phyloP scores from a whole-genome alignment of 92 coral and sea anemone genomes.

The Paragorgia papillata region DNA sequence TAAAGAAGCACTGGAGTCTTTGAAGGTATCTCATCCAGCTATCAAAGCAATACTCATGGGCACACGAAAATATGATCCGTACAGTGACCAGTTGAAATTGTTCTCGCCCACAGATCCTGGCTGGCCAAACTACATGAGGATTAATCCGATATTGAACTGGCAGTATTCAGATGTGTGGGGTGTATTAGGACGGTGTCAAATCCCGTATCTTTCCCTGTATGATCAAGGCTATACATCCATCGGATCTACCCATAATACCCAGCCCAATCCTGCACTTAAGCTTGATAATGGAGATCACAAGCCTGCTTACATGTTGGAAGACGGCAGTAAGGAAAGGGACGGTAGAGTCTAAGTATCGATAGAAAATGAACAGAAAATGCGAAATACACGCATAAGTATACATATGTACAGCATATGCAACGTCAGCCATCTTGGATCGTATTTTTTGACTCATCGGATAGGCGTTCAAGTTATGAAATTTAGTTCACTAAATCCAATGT shows the following conservation, averaged over 20 bases:
- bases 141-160: slow-evolving; percentile 97
- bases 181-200: slow-evolving; percentile 71
- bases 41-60: slow-evolving; percentile 89
- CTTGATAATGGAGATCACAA: slow-evolving; percentile 70
- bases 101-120: slow-evolving; percentile 94
- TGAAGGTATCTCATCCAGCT: slow-evolving; percentile 73
- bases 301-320: slow-evolving; percentile 95
- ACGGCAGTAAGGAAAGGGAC: slow-evolving; percentile 86
- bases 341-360: slow-evolving; percentile 60
- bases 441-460: too few relatives aligned
- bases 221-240: slow-evolving; percentile 93
- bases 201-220: slow-evolving; percentile 83
- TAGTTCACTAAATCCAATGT: too few relatives aligned
- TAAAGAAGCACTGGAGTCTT: slow-evolving; percentile 66
- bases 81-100: slow-evolving; percentile 74
- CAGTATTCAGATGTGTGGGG: slow-evolving; percentile 91
- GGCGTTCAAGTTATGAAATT: too few relatives aligned
- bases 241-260: slow-evolving; percentile 84
- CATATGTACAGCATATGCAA: too few relatives aligned
- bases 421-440: too few relatives aligned
- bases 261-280: slow-evolving; percentile 80
- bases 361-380: background rate
- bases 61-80: slow-evolving; percentile 94
- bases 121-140: slow-evolving; percentile 94
- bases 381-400: too few relatives aligned